phyloP scores from a whole-genome alignment of 2,797 vertebrate species.

The Podarcis siculus region DNA sequence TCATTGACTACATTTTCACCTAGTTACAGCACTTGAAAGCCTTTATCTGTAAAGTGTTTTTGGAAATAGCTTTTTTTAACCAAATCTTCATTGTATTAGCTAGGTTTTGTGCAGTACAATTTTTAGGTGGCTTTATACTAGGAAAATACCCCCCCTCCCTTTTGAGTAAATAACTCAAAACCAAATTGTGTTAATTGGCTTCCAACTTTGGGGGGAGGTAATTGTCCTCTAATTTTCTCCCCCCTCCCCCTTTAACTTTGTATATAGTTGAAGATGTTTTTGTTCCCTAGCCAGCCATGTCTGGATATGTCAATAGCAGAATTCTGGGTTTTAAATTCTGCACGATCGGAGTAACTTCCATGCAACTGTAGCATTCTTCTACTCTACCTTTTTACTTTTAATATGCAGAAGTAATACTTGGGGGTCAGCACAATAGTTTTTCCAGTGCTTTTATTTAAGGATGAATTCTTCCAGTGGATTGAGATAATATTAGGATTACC shows the following conservation, averaged over 20 bases:
- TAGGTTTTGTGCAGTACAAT: slow-evolving; percentile 45
- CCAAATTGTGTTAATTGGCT: slow-evolving; percentile 34
- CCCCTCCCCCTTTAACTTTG: background rate
- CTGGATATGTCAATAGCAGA: slow-evolving; percentile 13
- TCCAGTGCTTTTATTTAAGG: slow-evolving; percentile 18
- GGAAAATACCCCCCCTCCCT: slow-evolving; percentile 16
- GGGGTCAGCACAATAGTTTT: slow-evolving; percentile 42
- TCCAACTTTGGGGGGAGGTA: background rate
- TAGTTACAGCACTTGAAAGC: slow-evolving; percentile 11
- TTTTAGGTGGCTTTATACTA: slow-evolving; percentile 53
- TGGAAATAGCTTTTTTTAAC: slow-evolving; percentile 31
- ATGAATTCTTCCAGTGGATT: slow-evolving; percentile 42
- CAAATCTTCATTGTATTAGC: slow-evolving; percentile 19
- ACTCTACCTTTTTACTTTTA: slow-evolving; percentile 38
- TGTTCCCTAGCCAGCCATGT: slow-evolving; percentile 22
- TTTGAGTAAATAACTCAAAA: slow-evolving; percentile 34
- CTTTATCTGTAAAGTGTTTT: slow-evolving; percentile 48
- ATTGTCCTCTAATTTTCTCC: background rate
- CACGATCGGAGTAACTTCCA: slow-evolving; percentile 12
- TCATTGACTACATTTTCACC: slow-evolving; percentile 3
- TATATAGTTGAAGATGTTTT: slow-evolving; percentile 23
- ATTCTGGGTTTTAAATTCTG: slow-evolving; percentile 13
- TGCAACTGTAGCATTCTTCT: slow-evolving; percentile 27
- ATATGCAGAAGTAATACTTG: slow-evolving; percentile 43
- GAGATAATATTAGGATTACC: slow-evolving; percentile 42